Evolutionary conservation across 2,797 vertebrate genomes (phyloP).

Genomic region (Takifugu rubripes): DNA sequence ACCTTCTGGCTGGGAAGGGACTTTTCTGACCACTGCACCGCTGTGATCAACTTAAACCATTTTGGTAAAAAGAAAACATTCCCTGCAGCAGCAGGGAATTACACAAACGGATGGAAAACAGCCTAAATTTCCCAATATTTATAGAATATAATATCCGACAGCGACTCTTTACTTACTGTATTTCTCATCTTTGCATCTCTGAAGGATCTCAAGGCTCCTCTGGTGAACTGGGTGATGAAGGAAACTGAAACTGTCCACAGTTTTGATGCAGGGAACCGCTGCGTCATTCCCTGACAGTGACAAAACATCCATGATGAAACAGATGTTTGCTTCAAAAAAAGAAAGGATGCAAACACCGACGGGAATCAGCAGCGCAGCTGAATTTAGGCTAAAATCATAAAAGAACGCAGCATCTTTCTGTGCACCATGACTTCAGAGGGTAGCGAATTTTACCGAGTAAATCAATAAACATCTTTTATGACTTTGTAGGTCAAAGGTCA

Average conservation of each 20-base stretch:
- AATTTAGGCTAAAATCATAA: too few relatives aligned
- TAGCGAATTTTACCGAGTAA: too few relatives aligned
- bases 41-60: too few relatives aligned
- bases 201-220: constrained; percentile 99
- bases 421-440: too few relatives aligned
- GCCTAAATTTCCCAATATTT: background rate
- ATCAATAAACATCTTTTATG: too few relatives aligned
- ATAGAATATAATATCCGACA: background rate
- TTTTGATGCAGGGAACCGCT: constrained; percentile 84
- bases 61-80: too few relatives aligned
- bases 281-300: constrained; percentile 72
- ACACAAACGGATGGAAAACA: background rate
- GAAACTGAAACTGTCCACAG: constrained; percentile 97
- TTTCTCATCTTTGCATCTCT: constrained; percentile 99
- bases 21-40: too few relatives aligned
- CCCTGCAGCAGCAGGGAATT: too few relatives aligned
- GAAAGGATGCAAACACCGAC: background rate
- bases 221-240: constrained; percentile 99
- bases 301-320: background rate
- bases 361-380: too few relatives aligned
- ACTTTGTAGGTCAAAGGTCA: too few relatives aligned
- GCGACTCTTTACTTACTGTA: constrained; percentile 83
- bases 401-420: too few relatives aligned
- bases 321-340: background rate
- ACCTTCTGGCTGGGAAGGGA: too few relatives aligned